A percentile compares a stretch with the other conserved stretches of the same genome.
Evolutionary conservation across 2,888 invertebrate species (phyloP).

Genomic region (Drosophila atroscutellata): DNA sequence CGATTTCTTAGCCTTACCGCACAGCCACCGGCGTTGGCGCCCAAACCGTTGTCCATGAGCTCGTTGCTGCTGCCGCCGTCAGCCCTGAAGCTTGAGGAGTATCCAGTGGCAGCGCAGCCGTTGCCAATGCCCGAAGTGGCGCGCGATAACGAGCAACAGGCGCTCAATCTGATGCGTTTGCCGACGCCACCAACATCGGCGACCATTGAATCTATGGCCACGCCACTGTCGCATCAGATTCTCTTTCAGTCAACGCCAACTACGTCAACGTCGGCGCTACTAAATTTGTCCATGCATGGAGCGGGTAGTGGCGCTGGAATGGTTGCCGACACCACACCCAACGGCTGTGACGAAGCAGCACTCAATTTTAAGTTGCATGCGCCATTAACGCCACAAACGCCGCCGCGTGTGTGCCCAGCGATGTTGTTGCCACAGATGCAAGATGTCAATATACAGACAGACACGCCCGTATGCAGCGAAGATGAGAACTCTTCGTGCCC

Average conservation of each 20-base stretch:
- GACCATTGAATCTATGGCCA: slow-evolving; percentile 71
- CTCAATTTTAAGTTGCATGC: slow-evolving; percentile 70
- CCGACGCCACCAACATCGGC: slow-evolving; percentile 82
- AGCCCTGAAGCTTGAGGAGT: slow-evolving; percentile 91
- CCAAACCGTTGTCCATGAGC: slow-evolving; percentile 56
- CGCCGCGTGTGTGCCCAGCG: slow-evolving; percentile 60
- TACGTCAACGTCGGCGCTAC: slow-evolving; percentile 52
- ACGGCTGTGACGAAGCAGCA: slow-evolving; percentile 56
- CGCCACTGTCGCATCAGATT: slow-evolving; percentile 63
- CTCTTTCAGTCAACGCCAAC: slow-evolving; percentile 67
- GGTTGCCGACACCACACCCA: slow-evolving; percentile 33
- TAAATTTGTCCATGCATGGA: slow-evolving; percentile 71
- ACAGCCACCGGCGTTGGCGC: slow-evolving; percentile 40
- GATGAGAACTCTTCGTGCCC: slow-evolving; percentile 85
- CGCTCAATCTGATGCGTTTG: slow-evolving; percentile 80
- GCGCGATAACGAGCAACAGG: slow-evolving; percentile 74
- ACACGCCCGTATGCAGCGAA: slow-evolving; percentile 89
- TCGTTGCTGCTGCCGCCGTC: slow-evolving; percentile 73
- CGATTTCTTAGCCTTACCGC: slow-evolving; percentile 75
- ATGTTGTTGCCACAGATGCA: slow-evolving; percentile 87
- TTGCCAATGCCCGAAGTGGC: slow-evolving; percentile 58
- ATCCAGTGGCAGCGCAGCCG: slow-evolving; percentile 77
- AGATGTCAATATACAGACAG: slow-evolving; percentile 94
- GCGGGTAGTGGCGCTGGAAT: slow-evolving; percentile 19
- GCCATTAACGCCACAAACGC: slow-evolving; percentile 75